Evolutionary conservation across 2,888 invertebrate genomes (phyloP), one percentile per base, ranked within the genome.

Genomic region (Endomychus coccineus): DNA sequence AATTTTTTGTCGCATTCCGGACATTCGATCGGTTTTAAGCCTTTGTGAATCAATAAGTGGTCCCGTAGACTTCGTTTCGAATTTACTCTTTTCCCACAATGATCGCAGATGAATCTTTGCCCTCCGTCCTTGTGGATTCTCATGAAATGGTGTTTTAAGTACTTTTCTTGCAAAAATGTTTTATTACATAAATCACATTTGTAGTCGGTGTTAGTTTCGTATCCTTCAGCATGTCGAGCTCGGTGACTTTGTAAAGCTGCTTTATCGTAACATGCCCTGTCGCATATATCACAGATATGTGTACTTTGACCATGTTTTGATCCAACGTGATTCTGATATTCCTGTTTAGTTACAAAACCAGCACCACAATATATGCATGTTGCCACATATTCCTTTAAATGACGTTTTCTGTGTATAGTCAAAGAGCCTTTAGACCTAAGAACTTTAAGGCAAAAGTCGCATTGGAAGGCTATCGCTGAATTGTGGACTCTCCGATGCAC

Each of bases 41-140:
- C 57, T 27, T 54, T 43, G 31, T 71, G 71, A 4, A 66, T 62
- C 34, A 64, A 62, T 38, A 64, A 48, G 42, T 71, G 71, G 1
- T 53, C 50, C 25, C 51, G 34, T 3, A 61, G 43, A 15, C 56
- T 55, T 1, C 48, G 29, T 30, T 52, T 56, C n/a, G 52, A 52
- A 21, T 51, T 50, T 2, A 59, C 47, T 33, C 50, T 49, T 42
- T 59, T 58, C 51, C 69, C 50, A 32, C 59, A 59, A 19, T 52
- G 44, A 31, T 59, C 52, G 37, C 59, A 59, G 2, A 59, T 49
- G 28, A 52, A 55, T 27, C 39, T 40, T 17, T 54, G 53, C 0
- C 56, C 56, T 4, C 56, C 56, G 31, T 56, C 48, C 30, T 51
- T 51, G 36, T 55, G 56, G 27, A 54, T 49, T 19, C 53, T 43